Evolutionary conservation across 2,113 vertebrate genomes (phyloP), one percentile per base, ranked within the genome.

Genomic region (Trogon melanurus): DNA sequence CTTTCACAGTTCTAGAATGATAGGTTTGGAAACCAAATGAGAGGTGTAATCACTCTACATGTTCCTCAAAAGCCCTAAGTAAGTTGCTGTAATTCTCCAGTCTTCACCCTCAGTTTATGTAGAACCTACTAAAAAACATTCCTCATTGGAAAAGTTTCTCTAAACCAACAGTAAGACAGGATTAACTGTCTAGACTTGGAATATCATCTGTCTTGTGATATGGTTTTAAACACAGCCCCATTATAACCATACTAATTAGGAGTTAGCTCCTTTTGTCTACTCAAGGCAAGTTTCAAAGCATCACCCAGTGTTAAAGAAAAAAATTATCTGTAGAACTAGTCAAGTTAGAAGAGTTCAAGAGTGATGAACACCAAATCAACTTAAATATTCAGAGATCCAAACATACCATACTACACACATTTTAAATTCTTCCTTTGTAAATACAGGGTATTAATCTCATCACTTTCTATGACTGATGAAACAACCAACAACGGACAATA

Each of bases 121-220:
- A 86, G 32, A n/a, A 69, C 9, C 10, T 27, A 85, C 48, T n/a
- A 71, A 93, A 96, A 41, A 94, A 5, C 30, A 81, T 38, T 86
- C 32, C 38, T 72, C 41, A 74, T 2, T 72, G 36, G 11, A 75
- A 73, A 85, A 69, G 21, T 92, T 71, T 91, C 16, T 60, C 90
- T 66, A 93, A 70, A 85, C 9, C 64, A 83, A 64, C 9, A 71
- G 32, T 88, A 92, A 75, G 41, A 45, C 45, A 81, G 72, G 90
- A 96, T 96, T 91, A 94, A 85, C 64, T 4, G 1, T 79, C 92
- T 72, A 91, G 61, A 81, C 69, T 32, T 15, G 8, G 54, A 93
- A 47, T 79, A 84, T 91, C 79, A 86, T 19, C 65, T 61, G 57
- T 22, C 70, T 79, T 67, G 82, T 88, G 79, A 89, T 53, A 82